Base-by-base conservation (phyloP, 2,888 invertebrate genomes). In the Trissolcus brochymenae region DNA sequence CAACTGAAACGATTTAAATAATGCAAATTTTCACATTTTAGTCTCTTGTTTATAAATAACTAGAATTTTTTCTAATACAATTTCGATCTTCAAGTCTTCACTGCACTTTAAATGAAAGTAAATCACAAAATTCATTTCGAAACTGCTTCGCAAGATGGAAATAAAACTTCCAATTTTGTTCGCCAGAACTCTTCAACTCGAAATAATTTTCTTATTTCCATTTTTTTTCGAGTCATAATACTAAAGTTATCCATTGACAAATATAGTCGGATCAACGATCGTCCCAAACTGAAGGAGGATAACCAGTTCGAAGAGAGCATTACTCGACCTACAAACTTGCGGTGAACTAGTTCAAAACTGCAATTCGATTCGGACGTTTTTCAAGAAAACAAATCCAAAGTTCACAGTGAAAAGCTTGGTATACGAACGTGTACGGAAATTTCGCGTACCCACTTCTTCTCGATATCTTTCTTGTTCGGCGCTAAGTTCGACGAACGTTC, bases 291-390 rank as follows among this genome's bases (percentile, higher is more conserved):
- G 41, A 55, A 1, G 35, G 61, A 60, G 41, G 51, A 72, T 75
- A 72, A 68, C 68, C 56, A 53, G 59, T 62, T 64, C 73, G 66
- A 72, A 62, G 65, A 79, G 77, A 81, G 80, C 79, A 81, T 83
- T 84, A 82, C 80, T 80, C 75, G 68, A 76, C 76, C 79, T 70
- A 68, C 78, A 80, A 83, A 84, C 80, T 84, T 77, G 62, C 59
- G 70, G 76, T 56, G 74, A 83, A 81, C 81, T 82, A 82, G 81
- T 83, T 83, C 68, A 76, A 73, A 84, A 84, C 80, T 84, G 80
- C 76, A 66, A 73, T 81, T 81, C 81, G 80, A 82, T 82, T 80
- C 75, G 64, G 64, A 64, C 75, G 78, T 71, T 80, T 80, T 71
- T 76, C 74, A 57, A 61, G 81, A 81, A 81, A 82, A 81, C 82